Conservation (phyloP, 2,888 invertebrate genomes). For the Teinopalpus imperialis region DNA sequence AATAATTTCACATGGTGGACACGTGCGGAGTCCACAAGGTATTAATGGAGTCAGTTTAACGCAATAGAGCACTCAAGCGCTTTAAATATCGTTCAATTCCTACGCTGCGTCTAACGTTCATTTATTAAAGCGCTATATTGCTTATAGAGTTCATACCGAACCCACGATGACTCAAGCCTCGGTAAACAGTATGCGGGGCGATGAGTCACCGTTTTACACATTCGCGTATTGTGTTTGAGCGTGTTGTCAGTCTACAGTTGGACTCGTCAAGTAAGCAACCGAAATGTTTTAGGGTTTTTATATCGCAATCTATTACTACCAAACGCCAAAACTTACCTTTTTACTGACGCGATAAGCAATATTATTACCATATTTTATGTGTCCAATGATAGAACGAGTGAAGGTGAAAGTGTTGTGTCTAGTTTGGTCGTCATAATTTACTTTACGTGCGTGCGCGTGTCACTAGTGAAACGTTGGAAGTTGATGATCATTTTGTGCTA, state of each 20-base stretch:
- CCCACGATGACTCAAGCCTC: constrained; percentile 79
- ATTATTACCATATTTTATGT: constrained; percentile 52
- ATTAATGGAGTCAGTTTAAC: constrained; percentile 73
- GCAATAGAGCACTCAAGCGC: constrained; percentile 65
- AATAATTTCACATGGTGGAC: constrained; percentile 52
- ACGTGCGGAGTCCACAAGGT: constrained; percentile 76
- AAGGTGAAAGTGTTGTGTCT: constrained; percentile 67
- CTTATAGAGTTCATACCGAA: constrained; percentile 52
- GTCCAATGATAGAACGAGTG: constrained; percentile 57
- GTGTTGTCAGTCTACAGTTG: constrained; percentile 80
- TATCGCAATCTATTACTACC: constrained; percentile 71
- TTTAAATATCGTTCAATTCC: constrained; percentile 45
- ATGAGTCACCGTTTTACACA: constrained; percentile 83
- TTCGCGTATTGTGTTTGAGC: constrained; percentile 81
- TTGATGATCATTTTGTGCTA: constrained; percentile 68
- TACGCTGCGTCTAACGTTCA: constrained; percentile 35
- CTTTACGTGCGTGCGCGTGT: constrained; percentile 70
- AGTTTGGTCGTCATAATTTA: constrained; percentile 50
- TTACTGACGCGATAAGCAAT: constrained; percentile 53
- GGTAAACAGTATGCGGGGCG: constrained; percentile 82
- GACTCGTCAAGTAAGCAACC: constrained; percentile 69
- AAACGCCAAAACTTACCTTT: constrained; percentile 59
- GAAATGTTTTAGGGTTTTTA: constrained; percentile 68
- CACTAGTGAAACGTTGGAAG: constrained; percentile 76
- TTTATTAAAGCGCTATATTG: constrained; percentile 61